These are phyloP conservation scores for Hydractinia echinata DNA, from an alignment of 30 jellyfish, hydroid and myxozoan genomes.

Conservation along the genomic window DNA sequence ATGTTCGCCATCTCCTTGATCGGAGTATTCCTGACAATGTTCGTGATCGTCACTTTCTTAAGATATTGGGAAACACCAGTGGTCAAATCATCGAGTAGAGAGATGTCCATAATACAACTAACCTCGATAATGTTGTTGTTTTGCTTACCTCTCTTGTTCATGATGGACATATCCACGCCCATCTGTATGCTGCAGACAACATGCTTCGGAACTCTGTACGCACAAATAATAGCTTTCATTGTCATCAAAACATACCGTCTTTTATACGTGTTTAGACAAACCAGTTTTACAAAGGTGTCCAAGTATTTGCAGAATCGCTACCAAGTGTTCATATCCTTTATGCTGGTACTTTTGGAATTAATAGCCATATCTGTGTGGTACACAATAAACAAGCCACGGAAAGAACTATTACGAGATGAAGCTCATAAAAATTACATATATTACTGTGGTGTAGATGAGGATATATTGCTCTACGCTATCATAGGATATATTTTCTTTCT, in stretches of 20 bases:
- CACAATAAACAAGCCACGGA: conserved; percentile 30
- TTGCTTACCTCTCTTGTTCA: conserved; percentile 46
- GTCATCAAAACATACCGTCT: conserved; percentile 69
- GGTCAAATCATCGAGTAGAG: conserved; percentile 67
- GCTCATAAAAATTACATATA: not conserved
- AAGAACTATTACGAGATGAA: not conserved
- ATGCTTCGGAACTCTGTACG: conserved; percentile 43
- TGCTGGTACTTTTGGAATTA: conserved; percentile 33
- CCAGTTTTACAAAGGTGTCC: conserved; percentile 45
- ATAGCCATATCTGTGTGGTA: conserved; percentile 35
- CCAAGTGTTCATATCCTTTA: conserved; percentile 44
- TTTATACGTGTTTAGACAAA: conserved; percentile 48
- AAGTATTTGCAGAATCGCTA: conserved; percentile 44
- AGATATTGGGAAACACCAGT: conserved; percentile 67
- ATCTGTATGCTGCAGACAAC: conserved; percentile 57
- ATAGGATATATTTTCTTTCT: conserved; percentile 41
- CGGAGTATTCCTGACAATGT: conserved; percentile 36
- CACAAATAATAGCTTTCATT: conserved; percentile 51
- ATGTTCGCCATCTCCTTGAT: conserved; percentile 33
- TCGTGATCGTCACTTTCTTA: conserved; percentile 36
- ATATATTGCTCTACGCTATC: conserved; percentile 15
- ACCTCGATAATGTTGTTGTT: conserved; percentile 38
- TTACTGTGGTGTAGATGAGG: conserved; percentile 26
- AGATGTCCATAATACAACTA: conserved; percentile 53
- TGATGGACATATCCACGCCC: conserved; percentile 32